Conservation (phyloP, 2,888 invertebrate genomes). For the Catocala fraxini region DNA sequence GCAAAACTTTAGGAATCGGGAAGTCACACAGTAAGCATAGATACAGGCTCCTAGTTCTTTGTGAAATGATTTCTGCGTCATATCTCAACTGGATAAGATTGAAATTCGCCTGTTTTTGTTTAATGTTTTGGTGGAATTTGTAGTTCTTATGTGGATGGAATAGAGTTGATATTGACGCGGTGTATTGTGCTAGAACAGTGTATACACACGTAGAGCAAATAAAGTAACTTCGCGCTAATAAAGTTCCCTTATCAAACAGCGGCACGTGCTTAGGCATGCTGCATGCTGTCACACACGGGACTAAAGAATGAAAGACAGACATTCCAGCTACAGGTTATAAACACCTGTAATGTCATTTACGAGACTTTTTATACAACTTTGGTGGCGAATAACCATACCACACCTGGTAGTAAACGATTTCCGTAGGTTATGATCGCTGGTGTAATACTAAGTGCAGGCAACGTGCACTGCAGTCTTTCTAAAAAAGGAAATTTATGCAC, state of each 20-base stretch:
- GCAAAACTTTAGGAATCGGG: slow-evolving; percentile 45
- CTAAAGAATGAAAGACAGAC: not conserved
- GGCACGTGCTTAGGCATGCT: slow-evolving; percentile 57
- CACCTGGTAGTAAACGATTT: too few species aligned
- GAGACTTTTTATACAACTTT: too few species aligned
- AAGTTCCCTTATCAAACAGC: slow-evolving; percentile 72
- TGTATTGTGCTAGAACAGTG: slow-evolving; percentile 14
- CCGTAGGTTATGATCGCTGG: too few species aligned
- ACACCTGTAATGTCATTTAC: too few species aligned
- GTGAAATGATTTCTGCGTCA: not conserved
- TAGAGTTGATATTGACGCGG: slow-evolving; percentile 13
- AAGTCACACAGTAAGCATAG: slow-evolving; percentile 17
- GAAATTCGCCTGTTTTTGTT: slow-evolving; percentile 4
- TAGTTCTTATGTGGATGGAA: not conserved
- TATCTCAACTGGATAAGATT: slow-evolving; percentile 8
- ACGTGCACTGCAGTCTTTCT: too few species aligned
- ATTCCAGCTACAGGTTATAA: too few species aligned
- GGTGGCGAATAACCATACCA: too few species aligned
- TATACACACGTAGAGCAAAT: slow-evolving; percentile 54
- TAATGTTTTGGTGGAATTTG: not conserved
- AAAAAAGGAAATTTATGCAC: too few species aligned
- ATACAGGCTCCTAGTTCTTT: not conserved
- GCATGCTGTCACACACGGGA: slow-evolving; percentile 37
- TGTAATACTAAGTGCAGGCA: too few species aligned
- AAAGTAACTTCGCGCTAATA: slow-evolving; percentile 69